Evolutionary conservation across 2,797 vertebrate species (phyloP).

Genomic region (Hozukius guyotensis): DNA sequence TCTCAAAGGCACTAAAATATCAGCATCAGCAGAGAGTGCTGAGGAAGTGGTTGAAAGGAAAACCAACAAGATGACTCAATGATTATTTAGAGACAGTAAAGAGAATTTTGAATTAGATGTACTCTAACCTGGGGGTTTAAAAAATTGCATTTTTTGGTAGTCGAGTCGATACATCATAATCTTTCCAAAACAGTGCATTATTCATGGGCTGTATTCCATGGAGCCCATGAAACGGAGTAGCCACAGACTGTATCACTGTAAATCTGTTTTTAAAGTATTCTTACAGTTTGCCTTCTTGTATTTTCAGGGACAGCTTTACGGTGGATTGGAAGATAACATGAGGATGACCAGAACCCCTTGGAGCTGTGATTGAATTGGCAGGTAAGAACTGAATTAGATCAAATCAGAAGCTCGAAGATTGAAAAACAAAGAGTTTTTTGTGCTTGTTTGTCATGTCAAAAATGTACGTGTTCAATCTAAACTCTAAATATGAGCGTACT

Average conservation of each 20-base stretch:
- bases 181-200: constrained; percentile 51
- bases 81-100: constrained; percentile 71
- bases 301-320: constrained; percentile 61
- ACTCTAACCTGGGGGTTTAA: constrained; percentile 47
- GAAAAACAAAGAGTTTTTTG: not conserved
- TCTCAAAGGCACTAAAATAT: constrained; percentile 51
- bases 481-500: not conserved
- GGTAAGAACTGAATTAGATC: constrained; percentile 62
- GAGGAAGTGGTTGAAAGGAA: constrained; percentile 60
- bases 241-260: constrained; percentile 32
- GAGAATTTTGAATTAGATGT: constrained; percentile 64
- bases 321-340: constrained; percentile 59
- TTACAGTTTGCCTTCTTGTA: constrained; percentile 44
- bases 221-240: constrained; percentile 15
- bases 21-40: constrained; percentile 52
- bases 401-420: not conserved
- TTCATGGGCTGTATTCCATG: constrained; percentile 30
- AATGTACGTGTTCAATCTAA: not conserved
- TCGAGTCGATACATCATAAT: constrained; percentile 47
- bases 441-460: not conserved
- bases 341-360: constrained; percentile 69
- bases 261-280: constrained; percentile 24
- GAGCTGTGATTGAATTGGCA: constrained; percentile 77
- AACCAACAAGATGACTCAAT: constrained; percentile 70
- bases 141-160: constrained; percentile 43